phyloP scores from a whole-genome alignment of 2,888 invertebrate genomes.

The Leucozona laternaria region DNA sequence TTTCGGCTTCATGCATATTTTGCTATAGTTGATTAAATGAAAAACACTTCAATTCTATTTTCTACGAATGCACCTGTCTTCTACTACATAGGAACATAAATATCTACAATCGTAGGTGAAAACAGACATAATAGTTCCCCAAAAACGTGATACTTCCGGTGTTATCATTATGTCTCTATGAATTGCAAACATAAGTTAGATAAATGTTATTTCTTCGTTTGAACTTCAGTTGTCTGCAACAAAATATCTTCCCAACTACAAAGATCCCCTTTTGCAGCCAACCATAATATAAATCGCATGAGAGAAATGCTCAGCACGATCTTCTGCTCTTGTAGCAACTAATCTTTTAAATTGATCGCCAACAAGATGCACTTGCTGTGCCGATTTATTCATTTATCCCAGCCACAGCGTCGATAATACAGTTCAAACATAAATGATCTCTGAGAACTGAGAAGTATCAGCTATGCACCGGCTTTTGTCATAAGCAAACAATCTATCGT shows the following conservation, averaged over 20 bases:
- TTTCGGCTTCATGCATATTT: too few species aligned
- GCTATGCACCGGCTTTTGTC: too few species aligned
- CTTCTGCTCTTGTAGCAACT: neutral
- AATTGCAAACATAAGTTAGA: too few species aligned
- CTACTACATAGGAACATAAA: too few species aligned
- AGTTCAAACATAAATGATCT: neutral
- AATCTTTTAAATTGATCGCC: neutral
- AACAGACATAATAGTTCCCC: too few species aligned
- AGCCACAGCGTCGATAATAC: conserved; percentile 1
- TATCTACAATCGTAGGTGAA: too few species aligned
- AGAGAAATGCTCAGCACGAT: neutral
- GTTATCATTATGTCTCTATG: too few species aligned
- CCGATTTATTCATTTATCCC: neutral
- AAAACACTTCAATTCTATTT: too few species aligned
- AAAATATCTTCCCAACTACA: neutral
- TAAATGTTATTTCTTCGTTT: too few species aligned
- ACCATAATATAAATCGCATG: neutral
- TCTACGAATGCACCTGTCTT: too few species aligned
- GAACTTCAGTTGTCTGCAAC: neutral
- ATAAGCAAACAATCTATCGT: neutral
- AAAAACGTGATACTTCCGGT: too few species aligned
- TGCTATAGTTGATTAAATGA: too few species aligned
- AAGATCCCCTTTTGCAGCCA: neutral
- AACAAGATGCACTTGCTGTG: neutral
- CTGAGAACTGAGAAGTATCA: neutral